Percentiles rank a stretch among this genome's conserved stretches.
phyloP scores from a whole-genome alignment of 2,113 vertebrate species.

The Oostethus manadensis region DNA sequence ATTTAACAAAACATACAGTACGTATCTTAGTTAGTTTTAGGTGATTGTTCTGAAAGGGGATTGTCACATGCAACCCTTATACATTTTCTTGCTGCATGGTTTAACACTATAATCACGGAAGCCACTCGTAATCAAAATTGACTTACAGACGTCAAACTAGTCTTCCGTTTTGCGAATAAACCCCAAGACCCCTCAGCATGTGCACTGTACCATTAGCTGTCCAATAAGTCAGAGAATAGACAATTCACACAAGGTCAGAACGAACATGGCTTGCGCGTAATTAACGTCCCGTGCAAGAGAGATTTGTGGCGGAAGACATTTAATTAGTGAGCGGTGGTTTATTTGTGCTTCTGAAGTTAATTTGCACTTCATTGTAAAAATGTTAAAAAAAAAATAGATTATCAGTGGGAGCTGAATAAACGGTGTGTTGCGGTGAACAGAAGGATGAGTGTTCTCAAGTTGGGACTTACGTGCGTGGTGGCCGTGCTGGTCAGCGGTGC shows the following conservation, averaged over 20 bases:
- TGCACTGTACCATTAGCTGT: constrained; percentile 13
- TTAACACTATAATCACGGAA: background rate
- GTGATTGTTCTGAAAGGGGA: no score
- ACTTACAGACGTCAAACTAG: background rate
- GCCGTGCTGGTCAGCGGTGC: constrained; percentile 60
- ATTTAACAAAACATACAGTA: no score
- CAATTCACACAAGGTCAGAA: constrained; percentile 41
- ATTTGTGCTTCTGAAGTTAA: constrained; percentile 47
- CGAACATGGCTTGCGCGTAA: constrained; percentile 41
- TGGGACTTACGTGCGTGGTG: constrained; percentile 60
- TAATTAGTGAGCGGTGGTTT: constrained; percentile 52
- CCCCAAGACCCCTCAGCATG: constrained; percentile 13
- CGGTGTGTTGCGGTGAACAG: background rate
- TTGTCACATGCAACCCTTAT: no score
- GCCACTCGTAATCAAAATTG: constrained; percentile 13
- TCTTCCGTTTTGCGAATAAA: constrained; percentile 16
- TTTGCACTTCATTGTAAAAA: constrained; percentile 40
- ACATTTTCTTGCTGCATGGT: background rate
- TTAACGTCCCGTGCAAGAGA: constrained; percentile 38
- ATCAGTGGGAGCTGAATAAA: constrained; percentile 10
- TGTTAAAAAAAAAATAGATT: constrained; percentile 2
- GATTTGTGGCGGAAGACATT: constrained; percentile 31
- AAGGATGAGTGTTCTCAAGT: constrained; percentile 6
- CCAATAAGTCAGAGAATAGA: constrained; percentile 31
- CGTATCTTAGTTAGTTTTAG: no score